Conservation (phyloP, 2,797 vertebrate species). For the Tachyglossus aculeatus region DNA sequence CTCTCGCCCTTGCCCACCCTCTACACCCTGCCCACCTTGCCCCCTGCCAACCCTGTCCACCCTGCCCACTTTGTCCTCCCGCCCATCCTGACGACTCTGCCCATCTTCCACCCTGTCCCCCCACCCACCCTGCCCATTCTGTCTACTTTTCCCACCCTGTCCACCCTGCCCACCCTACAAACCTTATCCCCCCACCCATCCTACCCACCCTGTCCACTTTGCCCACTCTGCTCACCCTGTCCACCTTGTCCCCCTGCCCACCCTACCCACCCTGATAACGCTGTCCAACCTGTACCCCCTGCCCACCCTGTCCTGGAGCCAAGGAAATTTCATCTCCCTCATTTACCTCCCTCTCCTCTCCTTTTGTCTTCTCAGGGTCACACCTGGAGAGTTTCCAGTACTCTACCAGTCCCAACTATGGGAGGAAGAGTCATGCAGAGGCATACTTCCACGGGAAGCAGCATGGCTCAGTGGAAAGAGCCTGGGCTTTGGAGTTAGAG, state of each 20-base stretch:
- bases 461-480: too few relatives aligned
- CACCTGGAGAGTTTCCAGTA: too few relatives aligned
- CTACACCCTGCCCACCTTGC: too few relatives aligned
- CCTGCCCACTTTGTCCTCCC: not conserved
- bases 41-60: too few relatives aligned
- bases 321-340: not conserved
- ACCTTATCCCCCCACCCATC: not conserved
- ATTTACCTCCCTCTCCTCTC: too few relatives aligned
- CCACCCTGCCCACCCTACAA: not conserved
- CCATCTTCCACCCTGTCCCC: too few relatives aligned
- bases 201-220: not conserved
- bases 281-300: not conserved
- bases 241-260: not conserved
- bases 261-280: fast-evolving
- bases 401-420: too few relatives aligned
- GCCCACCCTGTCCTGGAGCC: not conserved
- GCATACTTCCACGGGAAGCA: too few relatives aligned
- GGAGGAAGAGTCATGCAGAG: not conserved
- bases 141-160: too few relatives aligned
- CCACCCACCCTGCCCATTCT: not conserved
- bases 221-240: not conserved
- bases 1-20: too few relatives aligned
- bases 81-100: not conserved
- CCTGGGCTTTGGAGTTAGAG: too few relatives aligned
- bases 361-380: too few relatives aligned